Base-by-base conservation (phyloP, 1,140 invertebrate species). In the Diorhabda sublineata region DNA sequence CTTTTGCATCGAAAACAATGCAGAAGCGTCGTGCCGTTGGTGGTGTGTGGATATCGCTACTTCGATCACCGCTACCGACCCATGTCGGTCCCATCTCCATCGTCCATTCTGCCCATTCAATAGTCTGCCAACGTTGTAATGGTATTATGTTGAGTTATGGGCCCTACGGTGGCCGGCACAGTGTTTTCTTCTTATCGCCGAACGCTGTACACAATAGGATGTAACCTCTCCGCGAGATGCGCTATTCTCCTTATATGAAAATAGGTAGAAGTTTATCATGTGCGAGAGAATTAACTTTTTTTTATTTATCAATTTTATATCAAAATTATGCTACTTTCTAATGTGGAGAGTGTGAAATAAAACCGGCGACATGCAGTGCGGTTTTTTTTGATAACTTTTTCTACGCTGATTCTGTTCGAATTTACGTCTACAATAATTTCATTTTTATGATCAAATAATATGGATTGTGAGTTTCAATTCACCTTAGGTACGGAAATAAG, bases 71-170 rank as follows among this genome's bases (percentile, higher is more conserved):
- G 69, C 69, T 71, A 71, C 69, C 66, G 69, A 63, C 59, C 66
- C 45, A 71, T 71, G 66, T 67, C 64, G 66, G 65, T 68, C 69
- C 69, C 69, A 70, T 70, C 69, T 70, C 47, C 47, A 52, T 52
- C 47, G 47, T 52, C 47, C 47, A 52, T 52, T 66, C 69, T 45
- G 61, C 66, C 69, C 69, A 71, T 71, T 71, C 64, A 71, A 71
- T 71, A 63, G 65, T 61, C 66, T 45, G 69, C 69, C 69, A 71
- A 71, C 69, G 67, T 67, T 71, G 66, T 71, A 71, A 71, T 71
- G 69, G 69, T 71, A 71, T 71, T 67, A 68, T 71, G 66, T 66
- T 71, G 69, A 71, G 69, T 71, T 71, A 71, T 67, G 66, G 64
- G 69, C 61, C 62, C 66, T 57, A 58, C 58, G 58, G 0, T 65